phyloP scores from a whole-genome alignment of 1,140 invertebrate genomes.

The Papilio aristodemus region DNA sequence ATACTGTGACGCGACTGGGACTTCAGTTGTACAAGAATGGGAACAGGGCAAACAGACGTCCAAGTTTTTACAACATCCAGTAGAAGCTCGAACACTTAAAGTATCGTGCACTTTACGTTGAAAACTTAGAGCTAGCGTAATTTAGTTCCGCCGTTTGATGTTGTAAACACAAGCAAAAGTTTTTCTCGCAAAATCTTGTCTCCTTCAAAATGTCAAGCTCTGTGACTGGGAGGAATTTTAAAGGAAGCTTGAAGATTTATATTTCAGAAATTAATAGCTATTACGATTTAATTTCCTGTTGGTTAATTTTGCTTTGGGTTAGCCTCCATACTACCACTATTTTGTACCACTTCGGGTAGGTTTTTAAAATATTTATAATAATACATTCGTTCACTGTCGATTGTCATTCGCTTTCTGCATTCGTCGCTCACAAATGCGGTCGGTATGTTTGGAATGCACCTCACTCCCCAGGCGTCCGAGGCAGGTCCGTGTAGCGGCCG shows the following conservation, averaged over 20 bases:
- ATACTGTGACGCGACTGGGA: not conserved
- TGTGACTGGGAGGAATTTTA: not conserved
- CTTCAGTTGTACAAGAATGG: not conserved
- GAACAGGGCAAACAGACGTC: conserved; percentile 1
- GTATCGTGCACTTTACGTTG: conserved; percentile 7
- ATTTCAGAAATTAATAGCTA: not conserved
- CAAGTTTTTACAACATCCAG: conserved; percentile 12
- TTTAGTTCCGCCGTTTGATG: conserved; percentile 18
- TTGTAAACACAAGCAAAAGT: conserved; percentile 19
- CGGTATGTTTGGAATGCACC: too few relatives aligned
- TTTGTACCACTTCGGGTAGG: too few relatives aligned
- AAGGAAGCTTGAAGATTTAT: not conserved
- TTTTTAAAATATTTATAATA: too few relatives aligned
- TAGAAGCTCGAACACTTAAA: conserved; percentile 13
- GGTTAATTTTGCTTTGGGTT: too few relatives aligned
- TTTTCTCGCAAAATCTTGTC: not conserved
- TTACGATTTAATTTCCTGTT: not conserved
- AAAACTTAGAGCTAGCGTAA: conserved; percentile 14
- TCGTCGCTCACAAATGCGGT: too few relatives aligned
- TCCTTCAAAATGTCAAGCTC: conserved; percentile 2
- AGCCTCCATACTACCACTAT: too few relatives aligned
- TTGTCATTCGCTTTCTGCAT: too few relatives aligned
- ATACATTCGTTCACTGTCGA: too few relatives aligned
- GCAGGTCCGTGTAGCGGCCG: too few relatives aligned
- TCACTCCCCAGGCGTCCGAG: too few relatives aligned